These are phyloP conservation scores for Aplysina aerophoba DNA, from an alignment of 37 sponge, comb jelly and placozoan genomes.

Conservation along the genomic window DNA sequence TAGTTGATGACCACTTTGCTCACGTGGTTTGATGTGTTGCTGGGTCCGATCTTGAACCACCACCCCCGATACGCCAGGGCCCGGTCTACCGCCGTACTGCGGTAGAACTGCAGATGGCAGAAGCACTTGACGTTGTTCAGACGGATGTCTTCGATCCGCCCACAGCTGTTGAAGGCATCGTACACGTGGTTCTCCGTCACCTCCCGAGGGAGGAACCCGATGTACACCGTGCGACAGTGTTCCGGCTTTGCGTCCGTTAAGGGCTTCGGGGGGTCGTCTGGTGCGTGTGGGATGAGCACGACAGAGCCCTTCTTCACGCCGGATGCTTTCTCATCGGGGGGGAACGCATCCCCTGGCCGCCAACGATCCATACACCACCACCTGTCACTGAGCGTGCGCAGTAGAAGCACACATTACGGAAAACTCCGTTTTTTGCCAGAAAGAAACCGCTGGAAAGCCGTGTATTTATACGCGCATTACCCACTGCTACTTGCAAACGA, in stretches of 20 bases:
- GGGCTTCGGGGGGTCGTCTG: background rate
- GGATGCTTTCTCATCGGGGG: background rate
- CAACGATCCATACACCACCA: background rate
- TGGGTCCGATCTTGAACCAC: slow-evolving; percentile 49
- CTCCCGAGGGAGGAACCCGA: slow-evolving; percentile 70
- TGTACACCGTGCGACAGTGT: slow-evolving; percentile 57
- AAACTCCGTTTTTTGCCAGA: too few species aligned
- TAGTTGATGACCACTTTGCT: slow-evolving; percentile 67
- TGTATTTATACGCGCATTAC: too few species aligned
- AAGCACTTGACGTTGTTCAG: slow-evolving; percentile 49
- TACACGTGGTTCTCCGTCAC: slow-evolving; percentile 57
- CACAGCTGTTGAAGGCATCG: slow-evolving; percentile 69
- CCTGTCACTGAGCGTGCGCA: slow-evolving; percentile 19
- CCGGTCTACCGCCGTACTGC: slow-evolving; percentile 40
- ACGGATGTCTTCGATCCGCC: slow-evolving; percentile 58
- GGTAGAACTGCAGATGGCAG: slow-evolving; percentile 68
- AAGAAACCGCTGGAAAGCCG: too few species aligned
- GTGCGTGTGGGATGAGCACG: background rate
- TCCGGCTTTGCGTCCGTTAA: background rate
- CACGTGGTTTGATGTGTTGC: slow-evolving; percentile 10
- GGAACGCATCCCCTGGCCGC: background rate
- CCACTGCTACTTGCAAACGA: too few species aligned
- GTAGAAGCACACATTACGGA: background rate
- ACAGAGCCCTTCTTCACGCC: slow-evolving; percentile 19
- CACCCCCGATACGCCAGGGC: slow-evolving; percentile 56